A percentile compares a stretch with the other conserved stretches of the same genome.
Evolutionary conservation across 2,797 vertebrate genomes (phyloP).

Genomic region (Enteromius unitaeniatus): DNA sequence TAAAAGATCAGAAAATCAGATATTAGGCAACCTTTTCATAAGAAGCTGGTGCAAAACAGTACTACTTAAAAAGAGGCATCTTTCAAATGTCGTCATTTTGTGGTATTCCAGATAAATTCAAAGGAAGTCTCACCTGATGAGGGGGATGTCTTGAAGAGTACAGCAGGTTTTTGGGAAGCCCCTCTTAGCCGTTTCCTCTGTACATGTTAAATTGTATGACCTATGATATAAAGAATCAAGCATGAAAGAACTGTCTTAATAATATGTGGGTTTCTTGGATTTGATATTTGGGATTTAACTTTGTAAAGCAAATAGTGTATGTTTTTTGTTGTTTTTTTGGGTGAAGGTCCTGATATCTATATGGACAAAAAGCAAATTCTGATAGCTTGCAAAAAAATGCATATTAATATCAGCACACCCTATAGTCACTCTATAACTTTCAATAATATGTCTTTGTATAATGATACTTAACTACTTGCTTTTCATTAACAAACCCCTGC

Average conservation of each 20-base stretch:
- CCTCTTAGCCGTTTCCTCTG: constrained; percentile 83
- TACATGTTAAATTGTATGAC: constrained; percentile 91
- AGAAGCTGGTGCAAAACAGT: background rate
- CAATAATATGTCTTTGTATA: background rate
- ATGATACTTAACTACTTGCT: background rate
- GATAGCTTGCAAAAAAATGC: background rate
- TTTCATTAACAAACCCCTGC: no score
- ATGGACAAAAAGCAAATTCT: background rate
- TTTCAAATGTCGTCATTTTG: background rate
- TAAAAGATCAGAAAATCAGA: background rate
- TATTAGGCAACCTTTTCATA: background rate
- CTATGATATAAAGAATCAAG: constrained; percentile 67
- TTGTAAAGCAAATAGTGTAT: background rate
- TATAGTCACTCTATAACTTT: background rate
- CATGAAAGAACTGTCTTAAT: background rate
- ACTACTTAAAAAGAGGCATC: background rate
- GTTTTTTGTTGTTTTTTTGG: background rate
- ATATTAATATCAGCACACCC: background rate
- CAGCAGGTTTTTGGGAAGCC: constrained; percentile 91
- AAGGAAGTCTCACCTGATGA: constrained; percentile 84
- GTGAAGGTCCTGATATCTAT: background rate
- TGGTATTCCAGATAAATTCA: constrained; percentile 4
- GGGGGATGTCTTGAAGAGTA: constrained; percentile 89
- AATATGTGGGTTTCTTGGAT: background rate
- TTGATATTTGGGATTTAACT: background rate